Base-by-base conservation (phyloP, 92 coral and sea anemone species). In the Phenganax subtilis region DNA sequence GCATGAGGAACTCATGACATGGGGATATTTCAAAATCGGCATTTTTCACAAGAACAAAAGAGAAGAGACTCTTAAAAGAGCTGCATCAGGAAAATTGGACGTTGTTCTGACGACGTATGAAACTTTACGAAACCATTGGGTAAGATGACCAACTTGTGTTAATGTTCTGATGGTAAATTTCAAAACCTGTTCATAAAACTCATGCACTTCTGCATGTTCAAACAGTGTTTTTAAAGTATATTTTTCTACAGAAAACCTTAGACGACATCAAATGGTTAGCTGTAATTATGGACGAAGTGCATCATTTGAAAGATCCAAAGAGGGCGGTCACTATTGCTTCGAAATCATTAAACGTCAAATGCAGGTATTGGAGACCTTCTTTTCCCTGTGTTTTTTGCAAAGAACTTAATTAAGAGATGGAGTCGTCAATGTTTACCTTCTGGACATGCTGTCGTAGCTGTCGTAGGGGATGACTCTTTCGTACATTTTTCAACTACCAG, bases 251-350 rank as follows among this genome's bases (percentile, higher is more conserved):
- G 98, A 80, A 76, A 60, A 90, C 86, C 76, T 82, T 94, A 30
- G 90, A 92, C 86, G 76, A 72, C 72, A 85, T 94, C 68, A 61
- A 86, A 47, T 94, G 98, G 98, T 74, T 88, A 57, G 97, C 97
- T 25, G 96, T 92, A 31, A 86, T 94, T 58, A 92, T 94, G 96
- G 98, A 94, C 75, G 98, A 94, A 81, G 98, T 87, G 28, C 98
- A 94, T 77, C 90, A 87, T 65, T 88, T 94, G 5, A 94, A 94
- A 80, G 97, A 94, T 72, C 88, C 88, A 71, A 90, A 91, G 56
- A 88, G 97, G 9, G 88, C 89, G 51, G 86, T 91, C 53, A 92
- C 98, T 17, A 82, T 83, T 31, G 97, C 98, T 64, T 92, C 98
- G 47, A 94, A 94, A 81, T 88, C 86, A 52, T 87, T 94, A 57